Evolutionary conservation across 30 jellyfish, hydroid and myxozoan genomes (phyloP), one percentile per base, ranked within the genome.

Genomic region (Nemopilema nomurai): DNA sequence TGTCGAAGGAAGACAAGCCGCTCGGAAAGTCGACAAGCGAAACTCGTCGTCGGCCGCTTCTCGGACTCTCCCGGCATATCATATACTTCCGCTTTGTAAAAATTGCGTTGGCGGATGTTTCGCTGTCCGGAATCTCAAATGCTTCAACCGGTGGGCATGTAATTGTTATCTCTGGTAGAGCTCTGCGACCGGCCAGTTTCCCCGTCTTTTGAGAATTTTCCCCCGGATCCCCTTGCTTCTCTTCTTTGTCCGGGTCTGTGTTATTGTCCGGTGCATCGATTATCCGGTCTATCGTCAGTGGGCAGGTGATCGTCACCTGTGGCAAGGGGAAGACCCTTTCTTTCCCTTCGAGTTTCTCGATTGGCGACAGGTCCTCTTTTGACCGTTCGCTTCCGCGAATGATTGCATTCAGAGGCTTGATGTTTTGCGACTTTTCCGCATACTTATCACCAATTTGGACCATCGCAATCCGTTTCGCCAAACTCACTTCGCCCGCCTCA

Each of bases 121-220:
- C 74, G 41, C 25, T 62, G 21, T 79, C 66, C 0, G 23, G 64
- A 28, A 1, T 26, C 22, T 74, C 91, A 52, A 71, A 83, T 19
- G 75, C 81, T 50, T 84, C 93, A 57, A 63, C 79, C 31, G 82
- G 87, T 23, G 93, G 93, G 31, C 93, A 84, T 49, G 87, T 84
- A 1, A 84, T 84, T 23, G 93, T 84, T 0, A 84, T 84, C 17
- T 84, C 93, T 0, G 93, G 87, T 62, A 84, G 28, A n/a, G 93
- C 87, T 22, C 93, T 64, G 25, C 93, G 93, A 0, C 82, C 87
- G 1, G 93, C 87, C 25, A 84, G 27, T 49, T 62, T 79, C 0
- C 69, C 88, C 17, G 26, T 30, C 20, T 66, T 41, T 51, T 79
- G 88, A 1, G 19, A 51, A 29, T 79, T 53, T 25, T 62, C 71